Conservation (phyloP, 2,797 vertebrate species). For the Sebastes hubbsi region DNA sequence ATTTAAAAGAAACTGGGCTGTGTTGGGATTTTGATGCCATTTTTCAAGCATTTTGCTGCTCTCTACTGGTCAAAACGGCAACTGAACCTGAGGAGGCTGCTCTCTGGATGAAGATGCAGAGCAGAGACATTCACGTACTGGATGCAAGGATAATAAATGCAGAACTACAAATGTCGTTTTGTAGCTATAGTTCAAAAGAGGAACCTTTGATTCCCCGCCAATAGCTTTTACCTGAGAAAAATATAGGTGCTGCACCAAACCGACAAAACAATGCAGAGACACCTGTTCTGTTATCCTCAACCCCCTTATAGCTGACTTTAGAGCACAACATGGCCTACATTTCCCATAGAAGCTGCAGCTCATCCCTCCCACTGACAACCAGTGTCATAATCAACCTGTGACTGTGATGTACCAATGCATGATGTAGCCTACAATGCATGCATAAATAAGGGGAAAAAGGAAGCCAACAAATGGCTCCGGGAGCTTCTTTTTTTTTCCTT, state of each 20-base stretch:
- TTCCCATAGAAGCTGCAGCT: not conserved
- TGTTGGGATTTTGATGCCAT: slow-evolving; percentile 59
- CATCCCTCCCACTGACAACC: not conserved
- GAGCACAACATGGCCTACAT: slow-evolving; percentile 21
- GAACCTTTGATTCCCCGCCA: not conserved
- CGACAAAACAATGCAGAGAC: not conserved
- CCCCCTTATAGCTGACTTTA: not conserved
- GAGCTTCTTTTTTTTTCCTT: slow-evolving; percentile 11
- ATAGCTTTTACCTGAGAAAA: not conserved
- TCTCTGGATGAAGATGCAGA: slow-evolving; percentile 4
- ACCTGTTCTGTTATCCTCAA: not conserved
- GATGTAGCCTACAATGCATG: not conserved
- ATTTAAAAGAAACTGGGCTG: slow-evolving; percentile 71
- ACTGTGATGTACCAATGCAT: not conserved
- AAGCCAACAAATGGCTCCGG: not conserved
- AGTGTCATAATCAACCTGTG: not conserved
- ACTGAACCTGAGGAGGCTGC: slow-evolving; percentile 20
- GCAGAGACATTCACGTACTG: not conserved
- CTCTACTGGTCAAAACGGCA: slow-evolving; percentile 54
- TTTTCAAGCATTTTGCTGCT: slow-evolving; percentile 51
- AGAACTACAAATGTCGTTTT: not conserved
- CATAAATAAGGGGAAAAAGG: not conserved
- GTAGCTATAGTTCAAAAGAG: not conserved
- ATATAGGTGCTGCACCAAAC: not conserved
- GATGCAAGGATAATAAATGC: not conserved